Evolutionary conservation across 1,140 invertebrate genomes (phyloP), one percentile per base, ranked within the genome.

Genomic region (Sycobia sp.): DNA sequence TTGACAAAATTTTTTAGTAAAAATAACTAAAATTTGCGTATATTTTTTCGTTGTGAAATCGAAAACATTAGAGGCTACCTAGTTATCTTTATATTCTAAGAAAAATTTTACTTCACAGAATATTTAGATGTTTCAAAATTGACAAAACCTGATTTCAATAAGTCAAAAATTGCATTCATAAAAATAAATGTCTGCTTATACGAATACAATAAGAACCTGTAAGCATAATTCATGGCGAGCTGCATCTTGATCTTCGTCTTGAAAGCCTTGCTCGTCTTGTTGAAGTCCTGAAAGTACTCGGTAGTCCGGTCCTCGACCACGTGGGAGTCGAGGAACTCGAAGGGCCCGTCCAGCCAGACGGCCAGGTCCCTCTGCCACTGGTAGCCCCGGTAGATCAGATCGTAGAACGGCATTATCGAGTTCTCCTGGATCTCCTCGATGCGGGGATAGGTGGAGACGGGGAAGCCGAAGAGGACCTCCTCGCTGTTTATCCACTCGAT

Each of bases 341-440:
- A 96, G 3, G 89, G 86, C n/a, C 94, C 94, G 78, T 96, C 91
- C 84, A 95, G 88, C 91, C 93, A 96, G 46, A 91, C 89, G 71
- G 89, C 90, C 72, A 91, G 88, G 65, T 89, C 89, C 59, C 89
- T 86, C 76, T 90, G 86, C 91, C 94, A 95, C 71, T 87, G 87
- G 66, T 87, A 79, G 18, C 88, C 86, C 18, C 80, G 73, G 65
- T 85, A 75, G 20, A 91, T 83, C 3, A 91, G 78, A 56, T 84
- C 84, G 36, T 89, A 86, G 75, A 90, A 91, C 11, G 89, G 88
- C 71, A 87, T 79, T 34, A 92, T 82, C 68, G 85, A 87, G 13
- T 27, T 13, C 44, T 86, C 85, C 75, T 88, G 89, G 23, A 90
- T 73, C 67, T 93, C 88, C 65, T 90, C 88, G 27, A 95, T 83